Evolutionary conservation across 2,888 invertebrate genomes (phyloP).

Genomic region (Mesochorus sp.): DNA sequence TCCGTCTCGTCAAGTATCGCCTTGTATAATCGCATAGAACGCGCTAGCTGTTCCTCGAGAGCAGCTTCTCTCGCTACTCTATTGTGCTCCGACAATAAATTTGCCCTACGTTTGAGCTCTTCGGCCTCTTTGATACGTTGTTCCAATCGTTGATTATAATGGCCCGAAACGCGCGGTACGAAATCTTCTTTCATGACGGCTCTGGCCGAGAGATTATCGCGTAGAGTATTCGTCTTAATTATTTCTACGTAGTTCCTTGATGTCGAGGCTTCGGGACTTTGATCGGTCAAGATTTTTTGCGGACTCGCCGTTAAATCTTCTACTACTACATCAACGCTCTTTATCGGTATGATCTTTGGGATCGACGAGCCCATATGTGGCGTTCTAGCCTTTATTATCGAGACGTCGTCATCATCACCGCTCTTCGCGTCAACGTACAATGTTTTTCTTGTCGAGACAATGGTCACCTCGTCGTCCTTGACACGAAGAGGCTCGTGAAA

Average conservation of each 20-base stretch:
- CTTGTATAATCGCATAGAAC: conserved; percentile 73
- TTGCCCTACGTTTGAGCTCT: conserved; percentile 71
- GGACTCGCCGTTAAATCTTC: not conserved
- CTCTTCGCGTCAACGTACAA: not conserved
- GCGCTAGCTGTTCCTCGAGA: conserved; percentile 73
- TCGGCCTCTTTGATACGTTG: conserved; percentile 72
- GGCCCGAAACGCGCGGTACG: conserved; percentile 68
- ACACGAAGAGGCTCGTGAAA: not conserved
- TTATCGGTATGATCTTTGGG: conserved; percentile 11
- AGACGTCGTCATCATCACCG: conserved; percentile 12
- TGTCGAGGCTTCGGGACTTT: conserved; percentile 31
- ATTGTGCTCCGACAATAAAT: conserved; percentile 74
- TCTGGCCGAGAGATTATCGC: conserved; percentile 73
- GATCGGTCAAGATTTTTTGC: not conserved
- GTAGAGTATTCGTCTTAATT: conserved; percentile 71
- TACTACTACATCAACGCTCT: conserved; percentile 13
- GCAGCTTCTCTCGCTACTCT: conserved; percentile 72
- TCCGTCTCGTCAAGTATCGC: conserved; percentile 75
- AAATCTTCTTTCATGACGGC: conserved; percentile 72
- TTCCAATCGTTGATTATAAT: conserved; percentile 73
- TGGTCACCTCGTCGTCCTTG: conserved; percentile 34
- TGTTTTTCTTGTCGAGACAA: conserved; percentile 2
- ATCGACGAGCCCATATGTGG: not conserved
- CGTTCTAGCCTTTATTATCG: conserved; percentile 16
- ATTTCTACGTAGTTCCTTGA: conserved; percentile 38